Conservation (phyloP, 1,140 invertebrate species). For the Latrodectus geometricus region DNA sequence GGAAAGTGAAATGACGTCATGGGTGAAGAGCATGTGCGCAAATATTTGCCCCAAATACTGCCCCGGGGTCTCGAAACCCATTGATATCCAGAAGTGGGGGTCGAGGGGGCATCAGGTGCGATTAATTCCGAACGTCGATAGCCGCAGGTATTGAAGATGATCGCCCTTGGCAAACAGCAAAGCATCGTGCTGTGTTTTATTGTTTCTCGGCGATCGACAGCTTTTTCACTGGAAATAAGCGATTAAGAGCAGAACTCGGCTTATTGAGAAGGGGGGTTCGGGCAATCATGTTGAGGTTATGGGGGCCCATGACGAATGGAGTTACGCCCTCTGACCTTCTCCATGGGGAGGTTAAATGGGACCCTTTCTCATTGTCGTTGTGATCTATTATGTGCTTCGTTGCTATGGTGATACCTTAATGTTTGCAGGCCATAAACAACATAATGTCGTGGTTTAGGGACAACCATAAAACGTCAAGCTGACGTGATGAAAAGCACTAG, state of each 20-base stretch:
- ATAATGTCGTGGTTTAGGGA: conserved; percentile 31
- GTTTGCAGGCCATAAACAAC: conserved; percentile 27
- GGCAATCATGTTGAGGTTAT: not conserved
- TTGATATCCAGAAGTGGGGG: conserved; percentile 47
- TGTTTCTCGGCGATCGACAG: conserved; percentile 46
- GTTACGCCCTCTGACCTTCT: conserved; percentile 55
- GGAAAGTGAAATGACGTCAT: conserved; percentile 54
- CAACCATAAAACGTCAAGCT: conserved; percentile 40
- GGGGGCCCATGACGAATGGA: conserved; percentile 40
- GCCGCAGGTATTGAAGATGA: conserved; percentile 59
- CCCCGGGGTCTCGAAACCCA: conserved; percentile 49
- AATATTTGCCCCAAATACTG: conserved; percentile 54
- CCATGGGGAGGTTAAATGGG: conserved; percentile 37
- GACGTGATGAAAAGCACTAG: conserved; percentile 15
- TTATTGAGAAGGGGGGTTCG: conserved; percentile 18
- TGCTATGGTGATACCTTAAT: conserved; percentile 53
- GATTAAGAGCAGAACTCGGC: conserved; percentile 36
- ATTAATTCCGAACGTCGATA: conserved; percentile 51
- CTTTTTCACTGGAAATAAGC: conserved; percentile 54
- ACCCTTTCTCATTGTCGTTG: conserved; percentile 34
- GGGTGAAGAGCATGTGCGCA: conserved; percentile 45
- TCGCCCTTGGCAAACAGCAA: conserved; percentile 58
- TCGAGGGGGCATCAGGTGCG: conserved; percentile 50
- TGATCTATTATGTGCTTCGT: conserved; percentile 55
- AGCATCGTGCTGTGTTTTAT: conserved; percentile 42